phyloP scores from a whole-genome alignment of 2,888 invertebrate genomes.

The Agrotis segetum region DNA sequence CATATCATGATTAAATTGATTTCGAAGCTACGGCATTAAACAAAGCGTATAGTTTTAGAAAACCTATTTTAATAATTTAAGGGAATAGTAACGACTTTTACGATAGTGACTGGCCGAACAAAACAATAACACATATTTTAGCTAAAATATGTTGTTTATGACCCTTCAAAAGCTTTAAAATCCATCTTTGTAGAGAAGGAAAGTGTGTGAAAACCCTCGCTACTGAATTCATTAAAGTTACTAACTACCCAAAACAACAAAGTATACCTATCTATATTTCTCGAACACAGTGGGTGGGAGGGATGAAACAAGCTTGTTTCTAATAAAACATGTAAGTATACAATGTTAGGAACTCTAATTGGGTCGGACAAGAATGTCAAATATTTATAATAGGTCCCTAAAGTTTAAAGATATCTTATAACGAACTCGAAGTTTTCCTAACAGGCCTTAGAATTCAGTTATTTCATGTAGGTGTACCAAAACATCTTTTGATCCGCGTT shows the following conservation, averaged over 20 bases:
- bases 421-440: constrained; percentile 48
- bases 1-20: constrained; percentile 3
- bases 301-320: constrained; percentile 27
- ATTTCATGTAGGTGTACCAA: constrained; percentile 11
- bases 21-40: constrained; percentile 9
- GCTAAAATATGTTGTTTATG: constrained; percentile 18
- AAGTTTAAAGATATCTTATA: constrained; percentile 51
- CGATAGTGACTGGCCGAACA: not conserved
- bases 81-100: not conserved
- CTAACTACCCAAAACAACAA: constrained; percentile 16
- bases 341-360: constrained; percentile 42
- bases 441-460: constrained; percentile 36
- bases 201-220: constrained; percentile 2
- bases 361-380: constrained; percentile 44
- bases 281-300: not conserved
- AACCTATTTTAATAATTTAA: not conserved
- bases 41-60: not conserved
- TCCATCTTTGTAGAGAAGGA: not conserved
- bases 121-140: constrained; percentile 7
- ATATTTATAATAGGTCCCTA: constrained; percentile 52
- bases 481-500: constrained; percentile 11
- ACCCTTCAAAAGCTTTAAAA: constrained; percentile 13
- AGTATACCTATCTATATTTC: constrained; percentile 3
- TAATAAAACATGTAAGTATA: constrained; percentile 33
- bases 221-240: constrained; percentile 2